A percentile compares a stretch with the other conserved stretches of the same genome.
phyloP scores from a whole-genome alignment of 1,140 invertebrate genomes.

The Zophobas morio region DNA sequence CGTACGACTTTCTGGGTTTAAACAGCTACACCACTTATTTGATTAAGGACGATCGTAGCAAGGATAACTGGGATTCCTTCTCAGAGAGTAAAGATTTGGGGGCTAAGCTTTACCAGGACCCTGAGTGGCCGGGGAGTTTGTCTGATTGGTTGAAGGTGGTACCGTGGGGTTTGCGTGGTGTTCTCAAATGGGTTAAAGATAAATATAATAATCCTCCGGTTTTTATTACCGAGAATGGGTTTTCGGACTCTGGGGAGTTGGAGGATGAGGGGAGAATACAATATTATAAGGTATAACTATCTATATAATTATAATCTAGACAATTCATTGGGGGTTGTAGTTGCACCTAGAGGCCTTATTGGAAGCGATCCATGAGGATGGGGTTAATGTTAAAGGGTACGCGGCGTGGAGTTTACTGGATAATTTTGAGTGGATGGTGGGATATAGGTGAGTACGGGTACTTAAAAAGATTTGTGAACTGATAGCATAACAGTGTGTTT shows the following conservation, averaged over 20 bases:
- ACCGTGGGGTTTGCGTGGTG: slow-evolving; percentile 70
- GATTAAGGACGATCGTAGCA: slow-evolving; percentile 7
- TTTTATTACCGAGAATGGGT: slow-evolving; percentile 81
- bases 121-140: slow-evolving; percentile 17
- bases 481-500: neutral
- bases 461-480: neutral
- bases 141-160: slow-evolving; percentile 52
- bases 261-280: slow-evolving; percentile 71
- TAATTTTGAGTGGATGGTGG: slow-evolving; percentile 83
- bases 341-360: slow-evolving; percentile 72
- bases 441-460: slow-evolving; percentile 73
- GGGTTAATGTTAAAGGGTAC: slow-evolving; percentile 77
- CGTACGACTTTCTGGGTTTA: slow-evolving; percentile 53
- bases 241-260: slow-evolving; percentile 69
- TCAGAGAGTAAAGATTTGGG: slow-evolving; percentile 42
- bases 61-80: slow-evolving; percentile 2
- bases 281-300: slow-evolving; percentile 57
- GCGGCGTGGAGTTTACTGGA: slow-evolving; percentile 83
- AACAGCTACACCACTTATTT: slow-evolving; percentile 68
- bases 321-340: slow-evolving; percentile 14
- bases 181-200: slow-evolving; percentile 74
- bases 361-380: slow-evolving; percentile 74
- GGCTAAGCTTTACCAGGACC: slow-evolving; percentile 42
- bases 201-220: slow-evolving; percentile 75
- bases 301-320: neutral